Conservation (phyloP, 1,140 invertebrate species). For the Lordiphosa collinella region DNA sequence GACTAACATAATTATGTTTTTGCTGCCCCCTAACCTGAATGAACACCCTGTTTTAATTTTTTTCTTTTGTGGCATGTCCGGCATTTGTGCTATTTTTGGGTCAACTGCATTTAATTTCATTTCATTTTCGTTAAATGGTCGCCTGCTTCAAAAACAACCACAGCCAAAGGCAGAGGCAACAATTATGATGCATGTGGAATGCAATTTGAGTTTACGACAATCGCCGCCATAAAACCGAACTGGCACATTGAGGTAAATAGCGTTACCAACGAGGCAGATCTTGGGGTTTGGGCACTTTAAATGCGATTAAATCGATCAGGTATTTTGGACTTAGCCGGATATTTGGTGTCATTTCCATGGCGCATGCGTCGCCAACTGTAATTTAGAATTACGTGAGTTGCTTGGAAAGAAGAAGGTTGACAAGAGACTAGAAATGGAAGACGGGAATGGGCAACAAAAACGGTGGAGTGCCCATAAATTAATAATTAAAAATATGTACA, state of each 20-base stretch:
- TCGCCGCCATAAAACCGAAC: conserved; percentile 10
- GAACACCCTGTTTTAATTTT: conserved; percentile 2
- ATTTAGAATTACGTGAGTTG: conserved; percentile 26
- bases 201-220: conserved; percentile 63
- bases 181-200: conserved; percentile 59
- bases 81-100: conserved; percentile 58
- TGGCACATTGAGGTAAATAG: not conserved
- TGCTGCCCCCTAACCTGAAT: not conserved
- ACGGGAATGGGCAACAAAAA: too few species aligned
- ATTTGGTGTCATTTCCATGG: conserved; percentile 17
- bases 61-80: conserved; percentile 5
- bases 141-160: conserved; percentile 4
- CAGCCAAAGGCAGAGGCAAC: conserved; percentile 31
- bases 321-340: conserved; percentile 3
- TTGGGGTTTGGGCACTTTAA: not conserved
- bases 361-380: conserved; percentile 51
- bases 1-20: too few species aligned
- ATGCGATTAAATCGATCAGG: not conserved
- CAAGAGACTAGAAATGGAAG: too few species aligned
- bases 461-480: not conserved
- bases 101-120: conserved; percentile 71
- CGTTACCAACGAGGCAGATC: not conserved
- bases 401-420: not conserved
- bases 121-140: conserved; percentile 61
- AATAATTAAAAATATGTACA: not conserved